phyloP scores from a whole-genome alignment of 2,888 invertebrate species.

The Thecocarcelia acutangulata region DNA sequence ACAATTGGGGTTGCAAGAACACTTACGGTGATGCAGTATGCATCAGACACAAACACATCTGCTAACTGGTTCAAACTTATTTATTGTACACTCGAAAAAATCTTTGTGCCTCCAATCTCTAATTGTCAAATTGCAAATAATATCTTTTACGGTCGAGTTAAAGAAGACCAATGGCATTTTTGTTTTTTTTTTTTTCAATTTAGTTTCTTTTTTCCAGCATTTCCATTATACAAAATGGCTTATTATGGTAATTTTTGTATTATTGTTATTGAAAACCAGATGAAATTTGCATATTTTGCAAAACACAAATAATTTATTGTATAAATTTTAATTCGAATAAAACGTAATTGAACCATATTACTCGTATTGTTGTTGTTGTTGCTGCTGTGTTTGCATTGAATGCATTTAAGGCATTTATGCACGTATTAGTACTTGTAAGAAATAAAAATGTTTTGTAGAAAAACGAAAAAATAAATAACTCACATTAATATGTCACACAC shows the following conservation, averaged over 20 bases:
- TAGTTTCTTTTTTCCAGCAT: constrained; percentile 15
- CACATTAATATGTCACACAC: constrained; percentile 18
- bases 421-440: constrained; percentile 65
- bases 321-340: constrained; percentile 22
- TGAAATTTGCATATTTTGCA: constrained; percentile 68
- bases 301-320: constrained; percentile 34
- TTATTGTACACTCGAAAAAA: constrained; percentile 23
- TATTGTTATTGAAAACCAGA: constrained; percentile 57
- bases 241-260: constrained; percentile 50
- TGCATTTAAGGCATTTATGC: constrained; percentile 63
- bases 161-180: constrained; percentile 10
- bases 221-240: constrained; percentile 50
- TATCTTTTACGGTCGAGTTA: not conserved
- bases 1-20: constrained; percentile 63
- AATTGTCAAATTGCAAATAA: constrained; percentile 31
- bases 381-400: not conserved
- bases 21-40: constrained; percentile 1
- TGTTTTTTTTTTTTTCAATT: not conserved
- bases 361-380: constrained; percentile 6
- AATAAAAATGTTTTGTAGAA: not conserved
- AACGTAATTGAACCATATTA: constrained; percentile 43
- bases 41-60: constrained; percentile 26
- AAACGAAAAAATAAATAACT: constrained; percentile 20
- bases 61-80: constrained; percentile 30
- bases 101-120: constrained; percentile 18